Conservation (phyloP, 2,888 invertebrate genomes). For the Ryuthela nishihirai region DNA sequence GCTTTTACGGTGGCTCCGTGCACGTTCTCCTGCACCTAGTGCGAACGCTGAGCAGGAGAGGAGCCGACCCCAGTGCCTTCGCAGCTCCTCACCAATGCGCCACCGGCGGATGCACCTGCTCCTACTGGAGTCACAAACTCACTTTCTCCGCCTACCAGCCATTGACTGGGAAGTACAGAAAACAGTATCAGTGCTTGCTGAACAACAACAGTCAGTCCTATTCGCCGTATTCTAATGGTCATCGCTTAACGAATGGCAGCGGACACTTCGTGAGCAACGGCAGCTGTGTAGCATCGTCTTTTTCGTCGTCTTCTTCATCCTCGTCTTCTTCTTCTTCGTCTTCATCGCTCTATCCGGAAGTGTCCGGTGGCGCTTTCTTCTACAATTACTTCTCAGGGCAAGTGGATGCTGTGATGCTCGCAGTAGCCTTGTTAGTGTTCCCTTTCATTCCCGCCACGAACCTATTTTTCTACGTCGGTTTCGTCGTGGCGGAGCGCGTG, state of each 20-base stretch:
- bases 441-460: constrained; percentile 96
- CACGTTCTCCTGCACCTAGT: constrained; percentile 41
- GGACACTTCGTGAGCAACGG: constrained; percentile 1
- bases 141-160: background rate
- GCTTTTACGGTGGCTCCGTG: constrained; percentile 62
- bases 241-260: no score
- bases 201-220: background rate
- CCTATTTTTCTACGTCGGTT: constrained; percentile 95
- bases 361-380: background rate
- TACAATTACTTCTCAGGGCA: constrained; percentile 42
- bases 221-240: background rate
- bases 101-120: constrained; percentile 6
- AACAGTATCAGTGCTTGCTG: background rate
- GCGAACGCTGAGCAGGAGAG: constrained; percentile 7
- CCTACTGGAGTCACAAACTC: constrained; percentile 10
- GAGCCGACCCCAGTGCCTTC: constrained; percentile 7
- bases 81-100: constrained; percentile 5
- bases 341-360: background rate
- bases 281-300: background rate
- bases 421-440: constrained; percentile 68
- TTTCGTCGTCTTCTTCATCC: constrained; percentile 2
- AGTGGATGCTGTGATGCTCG: constrained; percentile 61
- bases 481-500: constrained; percentile 94
- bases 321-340: background rate
- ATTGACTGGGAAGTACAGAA: constrained; percentile 10